Base-by-base conservation (phyloP, 2,113 vertebrate genomes). In the Murina feae region DNA sequence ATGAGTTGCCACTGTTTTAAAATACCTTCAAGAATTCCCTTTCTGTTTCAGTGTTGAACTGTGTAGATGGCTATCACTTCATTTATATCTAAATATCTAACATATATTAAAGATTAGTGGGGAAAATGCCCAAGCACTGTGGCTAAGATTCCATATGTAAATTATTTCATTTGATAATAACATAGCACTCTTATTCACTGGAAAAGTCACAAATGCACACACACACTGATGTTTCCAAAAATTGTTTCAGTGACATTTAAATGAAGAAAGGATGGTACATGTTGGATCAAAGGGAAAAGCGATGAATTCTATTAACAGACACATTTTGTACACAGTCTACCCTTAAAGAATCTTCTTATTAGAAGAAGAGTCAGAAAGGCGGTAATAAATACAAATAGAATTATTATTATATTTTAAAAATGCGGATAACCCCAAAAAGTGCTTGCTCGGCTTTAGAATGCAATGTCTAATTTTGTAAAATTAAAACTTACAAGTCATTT, bases 221-320 rank as follows among this genome's bases (percentile, higher is more conserved):
- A 74, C 53, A 74, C 66, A 93, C 13, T 58, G 44, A 82, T 96
- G 95, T 92, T 93, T 97, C 92, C 72, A 96, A 92, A 94, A 78
- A 11, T 30, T 69, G 42, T 93, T 94, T 65, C 53, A 74, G 79
- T 63, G 86, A 76, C 39, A 47, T 84, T 83, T 74, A 74, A 85
- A 66, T 47, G 28, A 91, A 68, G 80, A 53, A 25, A 63, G 0
- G 4, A 63, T 81, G 17, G 23, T 65, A 51, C 16, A 16, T 71
- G 92, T 92, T 51, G 81, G 32, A 85, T 78, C 35, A 91, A 93
- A 93, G n/a, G 68, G 25, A 76, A 65, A 79, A 86, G 9, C 18
- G 18, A 10, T 82, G 49, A 74, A 69, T 93, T 83, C 37, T 79
- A 60, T 49, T 47, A 53, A 86, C 35, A 82, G 72, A 63, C 11